phyloP scores from a whole-genome alignment of 2,797 vertebrate genomes.

The Passerculus sandwichensis region DNA sequence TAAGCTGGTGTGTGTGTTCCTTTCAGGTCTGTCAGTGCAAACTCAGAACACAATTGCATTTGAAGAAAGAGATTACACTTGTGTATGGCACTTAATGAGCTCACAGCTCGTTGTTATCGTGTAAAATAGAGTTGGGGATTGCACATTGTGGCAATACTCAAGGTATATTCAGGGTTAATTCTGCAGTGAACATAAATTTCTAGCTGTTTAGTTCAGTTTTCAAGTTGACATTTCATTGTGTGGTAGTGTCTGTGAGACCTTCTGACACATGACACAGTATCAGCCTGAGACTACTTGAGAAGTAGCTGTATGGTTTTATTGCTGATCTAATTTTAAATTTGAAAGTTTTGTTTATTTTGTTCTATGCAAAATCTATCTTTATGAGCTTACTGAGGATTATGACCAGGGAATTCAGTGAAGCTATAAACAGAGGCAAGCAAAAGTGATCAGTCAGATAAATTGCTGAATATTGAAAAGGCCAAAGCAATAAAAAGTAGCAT shows the following conservation, averaged over 20 bases:
- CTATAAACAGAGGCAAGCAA: slow-evolving; percentile 6
- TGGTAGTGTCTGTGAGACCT: background rate
- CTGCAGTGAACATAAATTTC: background rate
- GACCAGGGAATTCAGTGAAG: background rate
- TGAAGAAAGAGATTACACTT: background rate
- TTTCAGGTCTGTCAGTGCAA: background rate
- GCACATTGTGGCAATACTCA: background rate
- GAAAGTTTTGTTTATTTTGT: background rate
- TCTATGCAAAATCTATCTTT: background rate
- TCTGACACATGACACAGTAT: background rate
- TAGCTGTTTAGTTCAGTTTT: background rate
- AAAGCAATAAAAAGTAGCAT: background rate
- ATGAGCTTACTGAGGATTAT: background rate
- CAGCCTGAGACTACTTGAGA: background rate
- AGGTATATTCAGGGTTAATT: background rate
- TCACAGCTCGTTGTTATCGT: background rate
- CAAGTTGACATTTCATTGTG: background rate
- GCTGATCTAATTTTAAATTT: background rate
- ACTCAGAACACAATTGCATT: background rate
- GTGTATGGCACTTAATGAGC: background rate
- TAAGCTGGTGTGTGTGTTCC: background rate
- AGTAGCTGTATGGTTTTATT: background rate
- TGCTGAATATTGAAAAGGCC: slow-evolving; percentile 54
- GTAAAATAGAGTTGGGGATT: background rate
- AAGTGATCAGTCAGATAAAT: slow-evolving; percentile 36